Percentiles rank a stretch among this genome's conserved stretches.
phyloP scores from a whole-genome alignment of 2,797 vertebrate species.

The Macropodus opercularis region DNA sequence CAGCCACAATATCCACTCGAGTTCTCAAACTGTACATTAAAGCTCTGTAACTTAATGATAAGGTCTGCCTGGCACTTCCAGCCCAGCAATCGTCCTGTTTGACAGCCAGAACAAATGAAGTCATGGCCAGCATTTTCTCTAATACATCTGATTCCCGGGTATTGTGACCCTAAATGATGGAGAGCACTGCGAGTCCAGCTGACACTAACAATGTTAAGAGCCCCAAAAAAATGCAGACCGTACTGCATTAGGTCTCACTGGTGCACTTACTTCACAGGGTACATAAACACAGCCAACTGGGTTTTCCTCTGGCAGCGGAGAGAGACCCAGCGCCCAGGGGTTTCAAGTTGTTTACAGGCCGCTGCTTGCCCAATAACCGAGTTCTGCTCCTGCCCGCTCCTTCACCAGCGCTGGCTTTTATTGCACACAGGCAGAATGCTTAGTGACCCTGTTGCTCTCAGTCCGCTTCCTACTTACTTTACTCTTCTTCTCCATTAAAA shows the following conservation, averaged over 20 bases:
- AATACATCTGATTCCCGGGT: constrained; percentile 70
- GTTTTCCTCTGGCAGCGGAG: constrained; percentile 62
- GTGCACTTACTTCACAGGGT: constrained; percentile 53
- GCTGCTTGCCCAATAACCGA: constrained; percentile 73
- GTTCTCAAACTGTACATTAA: constrained; percentile 19
- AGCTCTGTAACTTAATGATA: constrained; percentile 32
- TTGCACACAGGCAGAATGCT: constrained; percentile 57
- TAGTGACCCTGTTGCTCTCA: constrained; percentile 61
- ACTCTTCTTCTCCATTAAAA: constrained; percentile 57
- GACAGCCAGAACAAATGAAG: constrained; percentile 71
- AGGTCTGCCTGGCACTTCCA: constrained; percentile 18
- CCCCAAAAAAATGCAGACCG: constrained; percentile 62
- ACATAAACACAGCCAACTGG: constrained; percentile 58
- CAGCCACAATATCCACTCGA: constrained; percentile 22
- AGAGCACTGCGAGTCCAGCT: constrained; percentile 68
- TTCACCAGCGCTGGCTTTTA: constrained; percentile 54
- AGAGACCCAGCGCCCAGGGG: constrained; percentile 59
- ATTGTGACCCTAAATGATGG: constrained; percentile 81
- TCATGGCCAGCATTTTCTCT: constrained; percentile 56
- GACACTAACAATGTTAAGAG: constrained; percentile 81
- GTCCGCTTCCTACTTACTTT: constrained; percentile 59
- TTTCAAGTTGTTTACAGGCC: constrained; percentile 76
- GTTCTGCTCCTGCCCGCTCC: constrained; percentile 48
- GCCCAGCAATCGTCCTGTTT: constrained; percentile 4
- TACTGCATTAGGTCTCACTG: constrained; percentile 59